Conservation (phyloP, 2,113 vertebrate genomes). For the Gnathonemus echidnorhynchus region DNA sequence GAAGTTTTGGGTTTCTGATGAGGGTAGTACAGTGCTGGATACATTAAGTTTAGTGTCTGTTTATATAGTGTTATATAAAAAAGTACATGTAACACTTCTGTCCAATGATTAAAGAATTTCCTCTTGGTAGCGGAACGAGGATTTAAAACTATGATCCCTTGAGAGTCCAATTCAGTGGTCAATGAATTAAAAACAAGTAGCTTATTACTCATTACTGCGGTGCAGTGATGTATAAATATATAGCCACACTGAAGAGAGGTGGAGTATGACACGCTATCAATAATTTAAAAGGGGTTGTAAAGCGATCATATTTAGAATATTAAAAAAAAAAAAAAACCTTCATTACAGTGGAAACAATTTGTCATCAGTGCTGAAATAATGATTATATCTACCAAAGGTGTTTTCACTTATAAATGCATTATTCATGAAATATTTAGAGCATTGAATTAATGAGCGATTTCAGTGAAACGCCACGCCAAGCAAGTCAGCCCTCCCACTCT, state of each 20-base stretch:
- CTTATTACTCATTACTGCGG: background rate
- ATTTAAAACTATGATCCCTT: background rate
- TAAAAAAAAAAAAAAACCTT: background rate
- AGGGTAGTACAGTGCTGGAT: background rate
- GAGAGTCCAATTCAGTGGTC: background rate
- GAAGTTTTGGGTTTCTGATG: background rate
- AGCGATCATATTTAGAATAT: conserved; percentile 2
- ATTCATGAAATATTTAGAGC: conserved; percentile 22
- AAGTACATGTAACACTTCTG: background rate
- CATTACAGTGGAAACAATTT: conserved; percentile 4
- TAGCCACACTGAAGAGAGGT: background rate
- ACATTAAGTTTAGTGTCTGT: background rate
- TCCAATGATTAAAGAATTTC: background rate
- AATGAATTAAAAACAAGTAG: background rate
- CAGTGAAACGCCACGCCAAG: conserved; percentile 26
- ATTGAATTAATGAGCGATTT: conserved; percentile 36
- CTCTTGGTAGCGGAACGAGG: background rate
- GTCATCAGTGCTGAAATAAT: conserved; percentile 12
- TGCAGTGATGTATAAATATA: background rate
- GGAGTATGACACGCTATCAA: background rate
- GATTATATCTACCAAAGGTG: conserved; percentile 12
- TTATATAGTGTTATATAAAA: background rate
- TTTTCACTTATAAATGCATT: conserved; percentile 28
- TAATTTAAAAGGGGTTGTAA: background rate
- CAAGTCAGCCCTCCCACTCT: conserved; percentile 9